Conservation (phyloP, 2,888 invertebrate species). For the Tenthredo mesomela region DNA sequence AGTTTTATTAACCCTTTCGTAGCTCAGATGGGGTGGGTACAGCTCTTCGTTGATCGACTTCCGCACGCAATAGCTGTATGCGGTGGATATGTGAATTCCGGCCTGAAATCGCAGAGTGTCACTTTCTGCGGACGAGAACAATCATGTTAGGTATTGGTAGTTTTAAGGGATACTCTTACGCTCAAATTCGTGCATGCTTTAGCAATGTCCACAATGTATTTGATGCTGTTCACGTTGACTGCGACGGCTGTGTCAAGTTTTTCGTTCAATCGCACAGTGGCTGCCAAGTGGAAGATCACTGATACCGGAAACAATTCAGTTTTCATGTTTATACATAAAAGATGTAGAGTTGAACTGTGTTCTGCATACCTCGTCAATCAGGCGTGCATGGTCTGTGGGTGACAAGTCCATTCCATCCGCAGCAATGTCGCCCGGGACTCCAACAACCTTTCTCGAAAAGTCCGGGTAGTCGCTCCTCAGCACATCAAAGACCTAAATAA, state of each 20-base stretch:
- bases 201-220: conserved; percentile 56
- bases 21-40: conserved; percentile 18
- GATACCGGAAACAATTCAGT: conserved; percentile 51
- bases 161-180: conserved; percentile 33
- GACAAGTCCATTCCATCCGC: conserved; percentile 74
- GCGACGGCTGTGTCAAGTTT: conserved; percentile 52
- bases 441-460: conserved; percentile 74
- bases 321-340: neutral
- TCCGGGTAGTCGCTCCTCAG: conserved; percentile 65
- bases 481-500: conserved; percentile 62
- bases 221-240: conserved; percentile 57
- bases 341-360: neutral
- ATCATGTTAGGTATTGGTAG: neutral
- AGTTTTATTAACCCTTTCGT: conserved; percentile 27
- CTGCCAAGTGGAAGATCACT: conserved; percentile 58
- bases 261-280: conserved; percentile 58
- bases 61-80: conserved; percentile 35
- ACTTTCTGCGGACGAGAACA: conserved; percentile 57
- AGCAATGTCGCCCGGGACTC: conserved; percentile 76
- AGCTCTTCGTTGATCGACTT: conserved; percentile 30
- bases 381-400: conserved; percentile 67
- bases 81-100: conserved; percentile 28
- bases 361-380: conserved; percentile 56
- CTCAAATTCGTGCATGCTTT: conserved; percentile 57
- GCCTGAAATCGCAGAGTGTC: neutral